Conservation (phyloP, 2,113 vertebrate species). For the Takifugu bimaculatus region DNA sequence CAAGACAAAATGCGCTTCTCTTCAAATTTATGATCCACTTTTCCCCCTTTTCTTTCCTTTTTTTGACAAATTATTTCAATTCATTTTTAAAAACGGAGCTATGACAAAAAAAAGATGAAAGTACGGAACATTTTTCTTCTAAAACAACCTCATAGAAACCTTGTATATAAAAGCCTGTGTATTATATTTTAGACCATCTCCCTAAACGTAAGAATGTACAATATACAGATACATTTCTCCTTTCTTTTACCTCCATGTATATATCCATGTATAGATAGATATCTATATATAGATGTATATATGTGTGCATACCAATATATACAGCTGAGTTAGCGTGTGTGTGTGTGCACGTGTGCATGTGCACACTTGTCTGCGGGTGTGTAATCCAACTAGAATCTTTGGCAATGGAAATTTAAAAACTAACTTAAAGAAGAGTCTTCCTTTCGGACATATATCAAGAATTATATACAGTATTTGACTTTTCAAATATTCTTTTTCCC, state of each 20-base stretch:
- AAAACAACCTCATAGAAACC: conserved; percentile 82
- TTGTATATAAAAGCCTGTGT: conserved; percentile 83
- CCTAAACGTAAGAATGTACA: conserved; percentile 89
- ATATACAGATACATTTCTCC: conserved; percentile 71
- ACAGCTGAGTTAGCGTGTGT: conserved; percentile 27
- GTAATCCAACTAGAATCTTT: conserved; percentile 75
- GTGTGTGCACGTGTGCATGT: conserved; percentile 25
- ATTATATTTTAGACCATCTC: conserved; percentile 89
- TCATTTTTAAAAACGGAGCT: conserved; percentile 71
- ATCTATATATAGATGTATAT: conserved; percentile 26
- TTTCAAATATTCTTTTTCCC: conserved; percentile 27
- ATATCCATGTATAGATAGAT: conserved; percentile 1
- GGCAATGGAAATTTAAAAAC: conserved; percentile 78
- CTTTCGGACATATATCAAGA: conserved; percentile 81
- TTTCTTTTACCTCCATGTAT: conserved; percentile 34
- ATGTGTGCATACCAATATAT: conserved; percentile 23
- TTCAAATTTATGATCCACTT: conserved; percentile 94
- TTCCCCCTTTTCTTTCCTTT: conserved; percentile 36
- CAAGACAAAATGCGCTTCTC: conserved; percentile 95
- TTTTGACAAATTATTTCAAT: conserved; percentile 64
- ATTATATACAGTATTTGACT: conserved; percentile 68
- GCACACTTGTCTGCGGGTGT: conserved; percentile 16
- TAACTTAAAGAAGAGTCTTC: conserved; percentile 88
- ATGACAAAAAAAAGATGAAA: conserved; percentile 70
- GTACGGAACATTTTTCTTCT: conserved; percentile 68